Evolutionary conservation across 2,888 invertebrate species (phyloP), one percentile per base, ranked within the genome.

Genomic region (Caenorhabditis becei): DNA sequence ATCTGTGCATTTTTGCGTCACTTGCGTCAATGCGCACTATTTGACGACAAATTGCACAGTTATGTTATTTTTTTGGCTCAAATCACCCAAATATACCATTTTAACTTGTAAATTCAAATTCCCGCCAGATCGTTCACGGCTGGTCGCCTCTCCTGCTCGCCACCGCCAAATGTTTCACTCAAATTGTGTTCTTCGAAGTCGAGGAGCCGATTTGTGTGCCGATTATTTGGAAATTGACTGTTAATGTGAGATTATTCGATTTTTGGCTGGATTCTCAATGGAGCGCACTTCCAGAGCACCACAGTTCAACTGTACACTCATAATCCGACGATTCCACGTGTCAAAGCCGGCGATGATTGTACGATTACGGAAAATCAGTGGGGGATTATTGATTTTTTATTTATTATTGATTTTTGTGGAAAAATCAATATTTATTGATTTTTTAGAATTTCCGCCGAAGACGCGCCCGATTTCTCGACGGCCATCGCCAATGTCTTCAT

Each of bases 71-170:
- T 32, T 10, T 32, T 4, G 10, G 32, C 32, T 32, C 10, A 4
- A 4, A 10, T 7, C 4, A 10, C 32, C 32, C 4, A 32, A 32
- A 7, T 32, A 7, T 32, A 32, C 32, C 5, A 32, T 32, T 32
- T 32, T 32, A 10, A 32, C 32, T 7, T 32, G 5, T 7, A 32
- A 32, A 32, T 32, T 7, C 4, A 32, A 32, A 32, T 32, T 10
- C 10, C 32, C 23, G 20, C 14, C 53, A 83, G 81, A 77, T 83
- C n/a, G 24, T 81, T 14, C 77, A 81, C 62, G 83, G 83, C 18
- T 83, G 83, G 83, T 61, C 77, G 14, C 83, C 83, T 18, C 69
- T 83, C n/a, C 28, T 82, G 8, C 59, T 81, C 20, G 79, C 83
- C 11, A 83, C 83, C 16, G 83, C 83, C 23, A 49, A 80, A 59